These are phyloP conservation scores for Tetragonula clypearis DNA, from an alignment of 1,140 invertebrate species.

Conservation along the genomic window DNA sequence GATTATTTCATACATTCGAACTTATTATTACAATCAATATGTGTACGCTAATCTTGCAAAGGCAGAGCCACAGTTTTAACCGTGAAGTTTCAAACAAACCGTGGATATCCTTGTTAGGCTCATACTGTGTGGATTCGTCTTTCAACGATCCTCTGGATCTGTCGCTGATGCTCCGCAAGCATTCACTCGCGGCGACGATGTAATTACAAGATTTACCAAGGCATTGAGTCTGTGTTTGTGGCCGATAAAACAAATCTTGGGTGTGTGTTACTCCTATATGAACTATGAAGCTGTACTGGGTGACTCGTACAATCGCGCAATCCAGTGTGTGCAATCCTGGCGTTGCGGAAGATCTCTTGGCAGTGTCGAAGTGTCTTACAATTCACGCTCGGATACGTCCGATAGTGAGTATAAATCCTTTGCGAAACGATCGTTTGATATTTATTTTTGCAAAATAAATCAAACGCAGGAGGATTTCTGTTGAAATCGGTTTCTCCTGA, in stretches of 20 bases:
- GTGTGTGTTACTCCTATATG: slow-evolving; percentile 4
- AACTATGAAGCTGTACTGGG: not conserved
- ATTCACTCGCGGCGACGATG: slow-evolving; percentile 26
- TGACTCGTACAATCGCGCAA: not conserved
- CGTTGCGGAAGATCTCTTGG: not conserved
- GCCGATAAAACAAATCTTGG: slow-evolving; percentile 34
- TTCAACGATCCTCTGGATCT: slow-evolving; percentile 8
- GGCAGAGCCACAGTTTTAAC: not conserved
- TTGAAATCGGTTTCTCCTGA: too few species aligned
- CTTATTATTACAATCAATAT: not conserved
- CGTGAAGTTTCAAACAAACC: not conserved
- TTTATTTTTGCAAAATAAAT: not conserved
- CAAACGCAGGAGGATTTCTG: too few species aligned
- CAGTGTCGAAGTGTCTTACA: too few species aligned
- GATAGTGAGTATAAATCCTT: too few species aligned
- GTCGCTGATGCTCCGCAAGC: slow-evolving; percentile 37
- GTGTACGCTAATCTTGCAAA: not conserved
- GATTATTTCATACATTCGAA: not conserved
- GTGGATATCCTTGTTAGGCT: not conserved
- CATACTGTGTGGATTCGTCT: not conserved
- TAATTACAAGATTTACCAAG: slow-evolving; percentile 40
- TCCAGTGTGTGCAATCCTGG: not conserved
- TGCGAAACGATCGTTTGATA: too few species aligned
- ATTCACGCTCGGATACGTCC: not conserved
- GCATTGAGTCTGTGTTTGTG: slow-evolving; percentile 26